phyloP scores from a whole-genome alignment of 2,888 invertebrate genomes.

The Leptinotarsa rubiginosa region DNA sequence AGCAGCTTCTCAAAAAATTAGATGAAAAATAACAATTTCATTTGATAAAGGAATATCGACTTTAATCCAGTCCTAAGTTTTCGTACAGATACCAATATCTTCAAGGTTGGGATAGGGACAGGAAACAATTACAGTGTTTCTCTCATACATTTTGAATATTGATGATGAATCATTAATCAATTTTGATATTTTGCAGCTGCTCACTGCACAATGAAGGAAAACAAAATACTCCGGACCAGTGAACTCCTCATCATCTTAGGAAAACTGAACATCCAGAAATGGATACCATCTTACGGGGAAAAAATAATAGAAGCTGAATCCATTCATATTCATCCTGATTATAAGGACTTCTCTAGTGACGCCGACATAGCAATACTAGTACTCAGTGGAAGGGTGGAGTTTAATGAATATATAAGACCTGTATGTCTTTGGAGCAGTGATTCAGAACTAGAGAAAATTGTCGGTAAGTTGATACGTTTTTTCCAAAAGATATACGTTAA shows the following conservation, averaged over 20 bases:
- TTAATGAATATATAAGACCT: slow-evolving; percentile 71
- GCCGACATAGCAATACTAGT: slow-evolving; percentile 72
- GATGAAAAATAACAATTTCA: too few relatives aligned
- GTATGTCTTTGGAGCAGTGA: slow-evolving; percentile 73
- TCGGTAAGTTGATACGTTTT: slow-evolving; percentile 39
- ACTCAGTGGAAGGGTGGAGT: slow-evolving; percentile 67
- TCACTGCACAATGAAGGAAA: slow-evolving; percentile 56
- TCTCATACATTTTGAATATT: too few relatives aligned
- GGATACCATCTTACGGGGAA: slow-evolving; percentile 51
- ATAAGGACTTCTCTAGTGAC: slow-evolving; percentile 70
- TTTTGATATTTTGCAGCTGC: slow-evolving; percentile 55
- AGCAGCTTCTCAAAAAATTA: too few relatives aligned
- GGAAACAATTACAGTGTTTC: too few relatives aligned
- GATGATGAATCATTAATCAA: neutral
- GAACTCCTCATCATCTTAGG: slow-evolving; percentile 58
- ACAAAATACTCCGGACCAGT: slow-evolving; percentile 46
- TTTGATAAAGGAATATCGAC: too few relatives aligned
- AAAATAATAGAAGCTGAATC: slow-evolving; percentile 56
- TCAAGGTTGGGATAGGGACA: too few relatives aligned
- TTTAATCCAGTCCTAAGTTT: too few relatives aligned
- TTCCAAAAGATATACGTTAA: too few relatives aligned
- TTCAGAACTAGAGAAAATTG: slow-evolving; percentile 55
- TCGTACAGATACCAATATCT: too few relatives aligned
- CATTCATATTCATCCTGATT: slow-evolving; percentile 70
- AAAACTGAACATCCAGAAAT: slow-evolving; percentile 55